Evolutionary conservation across 2,888 invertebrate genomes (phyloP), one percentile per base, ranked within the genome.

Genomic region (Operophtera brumata): DNA sequence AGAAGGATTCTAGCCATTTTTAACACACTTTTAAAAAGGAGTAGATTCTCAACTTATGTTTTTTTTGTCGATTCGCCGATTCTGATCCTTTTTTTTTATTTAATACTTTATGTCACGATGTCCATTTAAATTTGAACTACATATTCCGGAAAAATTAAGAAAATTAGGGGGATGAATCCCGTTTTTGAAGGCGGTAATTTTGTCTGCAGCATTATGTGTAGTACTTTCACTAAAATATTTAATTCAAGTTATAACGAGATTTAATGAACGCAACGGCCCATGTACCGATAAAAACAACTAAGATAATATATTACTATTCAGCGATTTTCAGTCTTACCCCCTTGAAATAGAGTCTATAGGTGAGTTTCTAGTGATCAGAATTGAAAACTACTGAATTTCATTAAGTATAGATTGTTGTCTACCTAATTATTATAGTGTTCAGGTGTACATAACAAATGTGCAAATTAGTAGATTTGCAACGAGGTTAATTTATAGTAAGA

Each of bases 171-270:
- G n/a, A n/a, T n/a, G n/a, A n/a, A n/a, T n/a, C n/a, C n/a, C n/a
- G n/a, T n/a, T n/a, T n/a, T n/a, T n/a, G n/a, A n/a, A n/a, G n/a
- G n/a, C n/a, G n/a, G n/a, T n/a, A n/a, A n/a, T n/a, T n/a, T n/a
- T n/a, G n/a, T n/a, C 34, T 34, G n/a, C 5, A 6, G 34, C 37
- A 37, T 37, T 13, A 0, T 37, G 14, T 37, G 37, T 14, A n/a
- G n/a, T 9, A 62, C 69, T 67, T 67, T 69, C 67, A 65, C 66
- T 64, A n/a, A 56, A 62, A 58, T 57, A 54, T 57, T 14, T n/a
- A n/a, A n/a, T n/a, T 57, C 44, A 37, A 49, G 55, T 50, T 42
- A 54, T 61, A 63, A 62, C 62, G 41, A 64, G 57, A 61, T 58
- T 20, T 66, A 67, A 67, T 67, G 65, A 66, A 60, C 53, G 61